A percentile compares a stretch with the other conserved stretches of the same genome.
Evolutionary conservation across 2,797 vertebrate species (phyloP).

Genomic region (Tachyglossus aculeatus): DNA sequence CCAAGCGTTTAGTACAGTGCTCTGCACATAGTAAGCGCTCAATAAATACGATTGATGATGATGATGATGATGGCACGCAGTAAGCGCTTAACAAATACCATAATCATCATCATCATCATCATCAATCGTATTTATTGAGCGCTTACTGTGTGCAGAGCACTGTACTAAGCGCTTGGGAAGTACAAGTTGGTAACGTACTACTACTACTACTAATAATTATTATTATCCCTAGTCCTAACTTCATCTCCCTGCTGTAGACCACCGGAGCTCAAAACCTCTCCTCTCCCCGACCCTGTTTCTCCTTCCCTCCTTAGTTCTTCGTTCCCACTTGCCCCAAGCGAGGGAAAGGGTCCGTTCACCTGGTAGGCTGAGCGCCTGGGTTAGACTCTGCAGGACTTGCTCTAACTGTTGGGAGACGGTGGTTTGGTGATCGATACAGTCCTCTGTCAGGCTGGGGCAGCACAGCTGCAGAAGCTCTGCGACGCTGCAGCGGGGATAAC

Average conservation of each 20-base stretch:
- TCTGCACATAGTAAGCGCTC: no score
- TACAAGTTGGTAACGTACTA: no score
- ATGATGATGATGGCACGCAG: no score
- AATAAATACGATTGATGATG: no score
- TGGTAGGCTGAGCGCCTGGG: constrained; percentile 68
- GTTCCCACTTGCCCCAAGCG: not conserved
- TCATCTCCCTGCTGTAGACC: not conserved
- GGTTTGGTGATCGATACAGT: constrained; percentile 79
- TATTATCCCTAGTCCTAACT: no score
- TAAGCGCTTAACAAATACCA: no score
- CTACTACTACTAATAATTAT: no score
- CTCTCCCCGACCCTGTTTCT: not conserved
- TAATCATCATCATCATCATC: no score
- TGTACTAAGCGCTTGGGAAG: no score
- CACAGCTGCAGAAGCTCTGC: constrained; percentile 86
- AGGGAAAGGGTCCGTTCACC: constrained; percentile 69
- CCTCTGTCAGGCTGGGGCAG: constrained; percentile 83
- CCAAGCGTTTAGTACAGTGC: no score
- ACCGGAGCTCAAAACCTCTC: not conserved
- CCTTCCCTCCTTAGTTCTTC: not conserved
- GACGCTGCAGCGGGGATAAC: constrained; percentile 82
- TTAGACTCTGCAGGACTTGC: constrained; percentile 78
- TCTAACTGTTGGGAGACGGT: constrained; percentile 82
- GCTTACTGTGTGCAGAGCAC: no score
- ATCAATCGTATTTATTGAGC: no score